Percentiles rank a stretch among this genome's conserved stretches.
phyloP scores from a whole-genome alignment of 37 sponge, comb jelly and placozoan species.

The Oscarella lobularis region DNA sequence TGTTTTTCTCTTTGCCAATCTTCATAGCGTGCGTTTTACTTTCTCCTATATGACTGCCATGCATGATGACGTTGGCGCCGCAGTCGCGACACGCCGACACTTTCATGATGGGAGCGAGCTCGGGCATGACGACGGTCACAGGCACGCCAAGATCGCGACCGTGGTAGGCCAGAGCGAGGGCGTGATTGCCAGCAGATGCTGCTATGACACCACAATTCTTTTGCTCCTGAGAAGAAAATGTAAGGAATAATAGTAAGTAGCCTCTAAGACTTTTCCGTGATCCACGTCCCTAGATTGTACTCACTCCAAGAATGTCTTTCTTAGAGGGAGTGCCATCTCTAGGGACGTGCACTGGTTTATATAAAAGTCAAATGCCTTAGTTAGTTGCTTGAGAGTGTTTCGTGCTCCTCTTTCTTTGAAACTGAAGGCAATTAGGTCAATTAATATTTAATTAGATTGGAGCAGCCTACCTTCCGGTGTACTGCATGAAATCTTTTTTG shows the following conservation, averaged over 20 bases:
- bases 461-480: constrained; percentile 53
- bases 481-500: constrained; percentile 56
- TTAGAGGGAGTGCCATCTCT: too few relatives aligned
- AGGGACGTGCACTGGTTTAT: too few relatives aligned
- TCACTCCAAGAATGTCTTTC: too few relatives aligned
- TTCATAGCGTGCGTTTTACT: constrained; percentile 41
- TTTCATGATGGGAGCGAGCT: constrained; percentile 60
- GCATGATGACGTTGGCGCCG: constrained; percentile 39
- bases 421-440: constrained; percentile 9
- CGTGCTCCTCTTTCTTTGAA: constrained; percentile 87
- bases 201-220: constrained; percentile 66
- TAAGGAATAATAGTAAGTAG: neutral
- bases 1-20: constrained; percentile 22
- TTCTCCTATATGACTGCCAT: constrained; percentile 52
- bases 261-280: neutral
- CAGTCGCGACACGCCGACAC: constrained; percentile 41
- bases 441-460: neutral
- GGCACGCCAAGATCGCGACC: constrained; percentile 44
- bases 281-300: neutral
- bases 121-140: constrained; percentile 75
- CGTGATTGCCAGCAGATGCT: constrained; percentile 91
- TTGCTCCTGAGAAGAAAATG: constrained; percentile 17
- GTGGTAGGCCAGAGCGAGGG: constrained; percentile 73
- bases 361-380: too few relatives aligned
- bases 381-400: constrained; percentile 44